These are phyloP conservation scores for Odontomachus brunneus DNA, from an alignment of 1,140 invertebrate genomes.

Conservation along the genomic window DNA sequence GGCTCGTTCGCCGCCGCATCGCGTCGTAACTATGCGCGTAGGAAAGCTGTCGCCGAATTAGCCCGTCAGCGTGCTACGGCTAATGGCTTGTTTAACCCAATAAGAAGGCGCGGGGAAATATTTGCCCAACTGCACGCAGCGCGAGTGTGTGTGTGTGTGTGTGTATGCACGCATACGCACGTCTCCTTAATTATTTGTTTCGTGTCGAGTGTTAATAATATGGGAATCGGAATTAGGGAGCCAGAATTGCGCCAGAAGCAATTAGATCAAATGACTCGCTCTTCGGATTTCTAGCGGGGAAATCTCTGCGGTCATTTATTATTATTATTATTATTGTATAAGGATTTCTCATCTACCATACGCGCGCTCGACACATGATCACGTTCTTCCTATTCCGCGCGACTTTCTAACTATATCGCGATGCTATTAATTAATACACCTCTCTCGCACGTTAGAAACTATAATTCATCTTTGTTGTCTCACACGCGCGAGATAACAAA, in stretches of 20 bases:
- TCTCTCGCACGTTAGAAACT: no score
- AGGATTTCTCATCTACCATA: constrained; percentile 20
- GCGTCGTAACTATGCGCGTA: constrained; percentile 37
- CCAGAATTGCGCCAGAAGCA: not conserved
- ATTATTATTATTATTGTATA: not conserved
- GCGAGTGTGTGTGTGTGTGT: no score
- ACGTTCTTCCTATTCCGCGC: not conserved
- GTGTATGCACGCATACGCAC: no score
- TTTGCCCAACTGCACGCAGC: not conserved
- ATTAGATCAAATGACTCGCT: not conserved
- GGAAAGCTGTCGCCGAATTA: constrained; percentile 50
- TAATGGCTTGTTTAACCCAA: constrained; percentile 40
- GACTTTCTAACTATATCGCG: not conserved
- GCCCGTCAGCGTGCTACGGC: constrained; percentile 18
- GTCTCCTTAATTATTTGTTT: constrained; percentile 4
- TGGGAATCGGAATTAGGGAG: not conserved
- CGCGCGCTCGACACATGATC: not conserved
- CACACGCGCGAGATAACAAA: no score
- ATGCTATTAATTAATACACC: constrained; percentile 4
- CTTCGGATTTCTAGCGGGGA: not conserved
- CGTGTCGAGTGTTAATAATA: constrained; percentile 19
- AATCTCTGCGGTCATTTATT: not conserved
- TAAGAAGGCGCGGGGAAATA: constrained; percentile 31
- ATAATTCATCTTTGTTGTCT: no score
- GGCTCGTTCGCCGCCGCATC: constrained; percentile 34